Evolutionary conservation across 2,888 invertebrate species (phyloP), one percentile per base, ranked within the genome.

Genomic region (Uropetala carovei): DNA sequence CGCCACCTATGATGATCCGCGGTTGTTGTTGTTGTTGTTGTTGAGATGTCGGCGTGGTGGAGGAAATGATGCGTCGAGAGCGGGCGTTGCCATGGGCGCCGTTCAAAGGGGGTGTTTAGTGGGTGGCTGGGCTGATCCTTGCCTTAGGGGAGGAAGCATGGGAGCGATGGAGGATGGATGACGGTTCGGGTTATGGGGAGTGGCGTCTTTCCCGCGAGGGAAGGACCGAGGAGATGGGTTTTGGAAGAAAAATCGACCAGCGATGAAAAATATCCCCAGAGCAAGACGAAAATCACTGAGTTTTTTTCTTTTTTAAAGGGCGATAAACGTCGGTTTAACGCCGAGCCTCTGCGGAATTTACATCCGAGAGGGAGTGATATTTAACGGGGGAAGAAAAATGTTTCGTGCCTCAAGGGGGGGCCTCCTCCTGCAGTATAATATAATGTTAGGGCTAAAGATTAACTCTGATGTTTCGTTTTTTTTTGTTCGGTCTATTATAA

Each of bases 221-320:
- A 68, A 18, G n/a, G 68, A 68, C 3, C 43, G 68, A 18, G n/a
- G 68, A 68, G 68, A 68, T n/a, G 68, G 16, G 13, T 68, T 68
- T 22, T 8, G 43, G 60, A 56, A 58, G 86, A 10, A 86, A 68
- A 86, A 86, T 86, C 86, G 60, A 86, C 60, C 86, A 16, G 60
- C 18, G 59, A 30, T 60, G 59, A 86, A 60, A 86, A 60, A 86
- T 86, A 60, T 86, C 30, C 22, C 60, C 11, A 4, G 30, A 86
- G 60, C 58, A 86, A 16, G 60, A 60, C 10, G 18, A 60, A 64
- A 60, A 60, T 60, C 59, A 30, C 60, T 59, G 60, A 5, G 64
- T 30, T 18, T 30, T 86, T 60, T n/a, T 22, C 59, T 59, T 9
- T 60, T 86, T 60, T 60, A 9, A 30, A 30, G 43, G 68, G 60